Conservation (phyloP, 1,140 invertebrate genomes). For the Drosophila pandora region DNA sequence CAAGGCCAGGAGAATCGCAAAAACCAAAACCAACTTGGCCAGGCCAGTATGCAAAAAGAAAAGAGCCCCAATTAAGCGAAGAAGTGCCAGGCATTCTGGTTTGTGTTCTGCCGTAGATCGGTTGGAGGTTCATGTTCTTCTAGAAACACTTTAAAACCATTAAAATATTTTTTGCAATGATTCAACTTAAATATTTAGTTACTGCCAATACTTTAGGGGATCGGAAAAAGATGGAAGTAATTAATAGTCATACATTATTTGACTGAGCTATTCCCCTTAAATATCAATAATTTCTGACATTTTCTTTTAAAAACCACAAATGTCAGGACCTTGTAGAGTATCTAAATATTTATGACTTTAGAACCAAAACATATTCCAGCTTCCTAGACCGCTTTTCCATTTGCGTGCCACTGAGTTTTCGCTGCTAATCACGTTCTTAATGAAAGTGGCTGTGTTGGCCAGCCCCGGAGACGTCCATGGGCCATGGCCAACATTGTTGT, state of each 20-base stretch:
- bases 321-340: conserved; percentile 10
- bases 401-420: conserved; percentile 65
- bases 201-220: too few relatives aligned
- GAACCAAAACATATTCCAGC: conserved; percentile 1
- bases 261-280: too few relatives aligned
- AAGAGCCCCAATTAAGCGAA: conserved; percentile 66
- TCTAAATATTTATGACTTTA: not conserved
- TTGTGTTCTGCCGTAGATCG: conserved; percentile 1
- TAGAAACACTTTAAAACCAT: too few relatives aligned
- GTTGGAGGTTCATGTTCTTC: conserved; percentile 1
- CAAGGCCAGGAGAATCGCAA: conserved; percentile 23
- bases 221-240: too few relatives aligned
- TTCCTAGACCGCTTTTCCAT: conserved; percentile 42
- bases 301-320: not conserved
- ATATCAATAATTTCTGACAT: too few relatives aligned
- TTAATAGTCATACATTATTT: too few relatives aligned
- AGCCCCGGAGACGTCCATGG: conserved; percentile 21
- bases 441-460: conserved; percentile 65
- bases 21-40: not conserved
- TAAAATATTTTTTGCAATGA: too few relatives aligned
- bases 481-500: conserved; percentile 24
- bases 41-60: conserved; percentile 32
- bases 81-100: conserved; percentile 14
- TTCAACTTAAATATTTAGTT: too few relatives aligned
- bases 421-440: conserved; percentile 79